These are phyloP conservation scores for Caerostris extrusa DNA, from an alignment of 1,140 invertebrate genomes.

Conservation along the genomic window DNA sequence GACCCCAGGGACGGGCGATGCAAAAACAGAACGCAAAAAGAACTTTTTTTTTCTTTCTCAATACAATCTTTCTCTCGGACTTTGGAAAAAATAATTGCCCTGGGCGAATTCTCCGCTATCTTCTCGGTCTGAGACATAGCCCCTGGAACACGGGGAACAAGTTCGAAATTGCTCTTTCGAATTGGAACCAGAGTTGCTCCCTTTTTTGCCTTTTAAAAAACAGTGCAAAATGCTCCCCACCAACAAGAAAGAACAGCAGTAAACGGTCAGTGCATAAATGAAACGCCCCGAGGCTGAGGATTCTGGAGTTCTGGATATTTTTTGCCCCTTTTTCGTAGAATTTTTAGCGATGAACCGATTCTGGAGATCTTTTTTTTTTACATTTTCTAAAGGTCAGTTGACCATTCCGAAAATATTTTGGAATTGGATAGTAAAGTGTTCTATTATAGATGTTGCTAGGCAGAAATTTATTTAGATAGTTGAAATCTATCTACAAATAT, in stretches of 20 bases:
- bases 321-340: background rate
- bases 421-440: background rate
- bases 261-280: constrained; percentile 60
- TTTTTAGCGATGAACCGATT: background rate
- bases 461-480: no score
- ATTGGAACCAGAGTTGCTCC: constrained; percentile 27
- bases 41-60: background rate
- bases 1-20: background rate
- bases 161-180: constrained; percentile 64
- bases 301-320: background rate
- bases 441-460: background rate
- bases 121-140: constrained; percentile 16
- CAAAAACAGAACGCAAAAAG: background rate
- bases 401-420: background rate
- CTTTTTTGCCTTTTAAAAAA: constrained; percentile 37
- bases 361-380: background rate
- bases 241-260: background rate
- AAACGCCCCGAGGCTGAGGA: background rate
- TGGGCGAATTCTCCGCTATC: constrained; percentile 21
- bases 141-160: constrained; percentile 39
- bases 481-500: no score
- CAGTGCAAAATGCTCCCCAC: background rate
- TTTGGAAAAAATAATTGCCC: constrained; percentile 4
- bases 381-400: constrained; percentile 15
- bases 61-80: background rate